Evolutionary conservation across 2,113 vertebrate species (phyloP), one percentile per base, ranked within the genome.

Genomic region (Neoarius graeffei): DNA sequence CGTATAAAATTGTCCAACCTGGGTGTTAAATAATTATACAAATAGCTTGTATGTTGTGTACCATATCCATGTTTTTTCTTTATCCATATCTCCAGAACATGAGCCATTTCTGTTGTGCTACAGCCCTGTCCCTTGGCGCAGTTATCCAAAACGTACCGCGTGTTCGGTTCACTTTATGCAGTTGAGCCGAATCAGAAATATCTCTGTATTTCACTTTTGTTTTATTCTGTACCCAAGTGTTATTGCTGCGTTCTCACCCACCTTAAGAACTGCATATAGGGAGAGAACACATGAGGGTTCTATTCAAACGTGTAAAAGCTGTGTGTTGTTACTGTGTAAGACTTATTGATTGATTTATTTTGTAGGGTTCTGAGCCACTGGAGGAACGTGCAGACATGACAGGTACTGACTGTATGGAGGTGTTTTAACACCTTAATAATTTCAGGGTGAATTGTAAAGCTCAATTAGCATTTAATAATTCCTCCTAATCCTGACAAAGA

Each of bases 321-420:
- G 59, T 23, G 7, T 42, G 42, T 42, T 0, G 35, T 52, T 20
- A 57, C 1, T 19, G 54, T 88, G 69, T 67, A 85, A 10, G 84
- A 69, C 25, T 15, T 19, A 54, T 27, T 66, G 27, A 15, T 42
- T 74, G 87, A 23, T 88, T 48, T 84, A 76, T 80, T 91, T 90
- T 92, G 90, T 52, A 89, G 64, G 85, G 85, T 67, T 86, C 90
- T 87, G 89, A 89, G 7, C 82, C 50, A 87, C 92, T 92, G 85
- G 89, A 96, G 95, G 96, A 96, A 23, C 92, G 90, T 86, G 96
- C 95, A 87, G 95, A 96, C 25, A 83, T 92, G 4, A 95, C 96
- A 99, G 98, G 98, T 99, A 99, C 96, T 96, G 96, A 99, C 96
- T 96, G 96, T 94, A 94, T 94, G 92, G 92, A 93, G 91, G 79